Evolutionary conservation across 2,797 vertebrate genomes (phyloP).

Genomic region (Semotilus atromaculatus): DNA sequence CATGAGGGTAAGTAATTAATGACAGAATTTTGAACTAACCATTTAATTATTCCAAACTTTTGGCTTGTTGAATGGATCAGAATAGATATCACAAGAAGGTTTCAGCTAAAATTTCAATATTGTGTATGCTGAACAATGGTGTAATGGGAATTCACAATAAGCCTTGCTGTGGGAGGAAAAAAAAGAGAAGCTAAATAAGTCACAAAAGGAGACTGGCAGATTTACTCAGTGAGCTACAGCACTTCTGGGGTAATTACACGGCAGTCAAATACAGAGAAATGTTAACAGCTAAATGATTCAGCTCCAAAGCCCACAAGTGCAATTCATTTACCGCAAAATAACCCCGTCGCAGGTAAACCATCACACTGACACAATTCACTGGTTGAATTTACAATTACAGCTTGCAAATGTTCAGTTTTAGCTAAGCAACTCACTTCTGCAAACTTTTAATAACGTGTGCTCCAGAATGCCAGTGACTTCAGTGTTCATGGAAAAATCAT

Average conservation of each 20-base stretch:
- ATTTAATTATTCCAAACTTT: neutral
- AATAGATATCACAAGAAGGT: neutral
- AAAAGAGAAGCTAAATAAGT: constrained; percentile 12
- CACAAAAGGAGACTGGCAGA: constrained; percentile 18
- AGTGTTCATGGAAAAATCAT: neutral
- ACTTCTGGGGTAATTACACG: constrained; percentile 32
- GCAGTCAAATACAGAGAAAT: constrained; percentile 30
- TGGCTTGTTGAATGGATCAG: neutral
- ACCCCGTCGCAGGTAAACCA: neutral
- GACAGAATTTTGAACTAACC: too few species aligned
- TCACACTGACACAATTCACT: constrained; percentile 29
- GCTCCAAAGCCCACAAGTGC: constrained; percentile 24
- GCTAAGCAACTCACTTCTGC: neutral
- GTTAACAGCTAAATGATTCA: constrained; percentile 30
- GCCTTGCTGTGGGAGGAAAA: neutral
- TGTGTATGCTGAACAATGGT: neutral
- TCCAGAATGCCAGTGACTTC: neutral
- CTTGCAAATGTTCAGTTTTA: constrained; percentile 17
- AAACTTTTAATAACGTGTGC: constrained; percentile 7
- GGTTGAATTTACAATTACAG: constrained; percentile 29
- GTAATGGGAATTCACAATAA: neutral
- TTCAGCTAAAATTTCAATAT: neutral
- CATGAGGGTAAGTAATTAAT: too few species aligned
- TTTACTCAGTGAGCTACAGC: constrained; percentile 6
- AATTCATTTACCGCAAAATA: constrained; percentile 35